Evolutionary conservation across 2,888 invertebrate species (phyloP), one percentile per base, ranked within the genome.

Genomic region (Xanthorhoe spadicearia): DNA sequence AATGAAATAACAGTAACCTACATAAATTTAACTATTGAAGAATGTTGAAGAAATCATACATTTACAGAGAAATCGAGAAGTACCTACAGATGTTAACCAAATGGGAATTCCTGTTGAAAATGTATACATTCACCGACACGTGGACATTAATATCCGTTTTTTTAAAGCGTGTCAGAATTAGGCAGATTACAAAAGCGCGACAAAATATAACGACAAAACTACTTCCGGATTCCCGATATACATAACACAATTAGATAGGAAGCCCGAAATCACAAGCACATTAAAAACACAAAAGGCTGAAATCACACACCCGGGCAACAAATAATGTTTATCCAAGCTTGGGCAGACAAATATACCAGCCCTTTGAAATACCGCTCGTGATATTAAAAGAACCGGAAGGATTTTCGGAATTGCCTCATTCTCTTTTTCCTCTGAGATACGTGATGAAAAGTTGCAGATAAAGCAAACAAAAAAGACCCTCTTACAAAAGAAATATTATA

Each of bases 381-480:
- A 78, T 84, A 79, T 83, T 81, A 85, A 88, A 89, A 86, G 86
- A 74, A 83, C 90, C 90, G 91, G 90, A 92, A 90, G 89, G 86
- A 88, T 87, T 87, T 83, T 81, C 75, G 78, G 76, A 79, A 79
- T 76, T 78, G 62, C 61, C 50, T 75, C 79, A 77, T 76, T 72
- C 69, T 71, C 72, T 76, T 80, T 74, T 75, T 75, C 75, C 64
- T 64, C 63, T 66, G 69, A 64, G 66, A 72, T 73, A 69, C 66
- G 68, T 63, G 71, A 74, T 73, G 74, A 76, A 78, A 81, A 78
- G 76, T 77, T 72, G 74, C 81, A 81, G 77, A 79, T 76, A 80
- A 3, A 48, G 5, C 2, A 48, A 48, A 48, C 48, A 15, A 77
- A 84, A 87, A 76, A 74, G 66, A 67, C 66, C 64, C 32, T 48